Base-by-base conservation (phyloP, 2,888 invertebrate genomes). In the Microctonus brassicae region DNA sequence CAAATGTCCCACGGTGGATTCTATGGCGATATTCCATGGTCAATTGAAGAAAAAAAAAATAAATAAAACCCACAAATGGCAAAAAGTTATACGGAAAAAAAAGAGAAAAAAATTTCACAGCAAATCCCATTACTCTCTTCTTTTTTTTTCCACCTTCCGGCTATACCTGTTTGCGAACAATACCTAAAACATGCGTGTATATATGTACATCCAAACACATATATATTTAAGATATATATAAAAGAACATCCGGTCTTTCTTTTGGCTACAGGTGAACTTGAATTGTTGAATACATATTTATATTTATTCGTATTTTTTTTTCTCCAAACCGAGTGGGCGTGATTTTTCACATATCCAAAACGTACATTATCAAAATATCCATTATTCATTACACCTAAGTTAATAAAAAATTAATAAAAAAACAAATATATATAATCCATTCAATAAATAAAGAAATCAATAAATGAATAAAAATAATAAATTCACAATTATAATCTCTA, bases 1-100 rank as follows among this genome's bases (percentile, higher is more conserved):
- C 79, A 79, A 81, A 70, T 77, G 77, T 39, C 60, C 17, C 17
- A 47, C 20, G 47, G 47, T 17, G n/a, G n/a, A n/a, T n/a, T n/a
- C n/a, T n/a, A n/a, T 10, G 7, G 17, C 5, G n/a, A 6, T 24
- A 13, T 26, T 26, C 55, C 55, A 26, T 55, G 26, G 24, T 75
- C 73, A 79, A 76, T 76, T 66, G 66, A 13, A 22, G 11, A 24
- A 55, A 26, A 26, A 55, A 24, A 55, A 26, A 4, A 22, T n/a
- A n/a, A n/a, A n/a, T n/a, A 53, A 17, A 22, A 22, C 17, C 20
- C 5, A 53, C 20, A 22, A 13, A 39, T 39, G n/a, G 52, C 52
- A 7, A 22, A 22, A 20, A 53, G 52, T 53, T 53, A 53, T 53
- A 20, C 20, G 10, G n/a, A n/a, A n/a, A 1, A 22, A 47, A 47